A percentile compares a stretch with the other conserved stretches of the same genome.
These are phyloP conservation scores for Drosophila lacertosa DNA, from an alignment of 1,140 invertebrate species.

Conservation along the genomic window DNA sequence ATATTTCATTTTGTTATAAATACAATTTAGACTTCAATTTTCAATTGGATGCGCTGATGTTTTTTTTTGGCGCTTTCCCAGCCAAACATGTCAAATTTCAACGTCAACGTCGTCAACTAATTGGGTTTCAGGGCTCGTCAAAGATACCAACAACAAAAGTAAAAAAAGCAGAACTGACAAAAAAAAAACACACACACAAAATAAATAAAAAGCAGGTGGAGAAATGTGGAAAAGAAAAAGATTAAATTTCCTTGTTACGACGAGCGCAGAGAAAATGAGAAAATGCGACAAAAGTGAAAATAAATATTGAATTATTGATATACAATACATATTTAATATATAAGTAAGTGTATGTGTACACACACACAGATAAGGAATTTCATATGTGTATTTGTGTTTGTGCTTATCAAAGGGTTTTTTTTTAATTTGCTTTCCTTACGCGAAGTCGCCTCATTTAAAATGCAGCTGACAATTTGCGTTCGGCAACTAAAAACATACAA, in stretches of 20 bases:
- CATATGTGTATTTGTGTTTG: constrained; percentile 17
- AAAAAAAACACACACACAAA: no score
- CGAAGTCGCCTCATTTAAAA: constrained; percentile 47
- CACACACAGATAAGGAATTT: neutral
- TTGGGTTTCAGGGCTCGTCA: constrained; percentile 69
- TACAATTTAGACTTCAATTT: constrained; percentile 68
- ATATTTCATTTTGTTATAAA: constrained; percentile 57
- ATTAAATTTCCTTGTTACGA: constrained; percentile 79
- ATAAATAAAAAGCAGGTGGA: constrained; percentile 58
- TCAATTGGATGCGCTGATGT: constrained; percentile 48
- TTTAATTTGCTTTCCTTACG: constrained; percentile 5
- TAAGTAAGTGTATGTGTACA: constrained; percentile 8
- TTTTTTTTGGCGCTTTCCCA: constrained; percentile 11
- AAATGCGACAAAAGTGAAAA: constrained; percentile 70
- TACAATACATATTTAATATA: constrained; percentile 66
- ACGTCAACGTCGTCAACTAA: constrained; percentile 68
- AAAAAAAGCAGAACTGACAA: neutral
- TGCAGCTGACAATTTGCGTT: constrained; percentile 61
- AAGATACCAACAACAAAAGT: constrained; percentile 33
- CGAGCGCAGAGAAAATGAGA: constrained; percentile 56
- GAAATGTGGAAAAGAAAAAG: constrained; percentile 54
- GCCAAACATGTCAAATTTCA: constrained; percentile 63
- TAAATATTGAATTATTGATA: constrained; percentile 82
- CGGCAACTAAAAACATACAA: constrained; percentile 41
- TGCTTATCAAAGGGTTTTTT: constrained; percentile 55